Evolutionary conservation across 2,797 vertebrate genomes (phyloP).

Genomic region (Lagocephalus sceleratus): DNA sequence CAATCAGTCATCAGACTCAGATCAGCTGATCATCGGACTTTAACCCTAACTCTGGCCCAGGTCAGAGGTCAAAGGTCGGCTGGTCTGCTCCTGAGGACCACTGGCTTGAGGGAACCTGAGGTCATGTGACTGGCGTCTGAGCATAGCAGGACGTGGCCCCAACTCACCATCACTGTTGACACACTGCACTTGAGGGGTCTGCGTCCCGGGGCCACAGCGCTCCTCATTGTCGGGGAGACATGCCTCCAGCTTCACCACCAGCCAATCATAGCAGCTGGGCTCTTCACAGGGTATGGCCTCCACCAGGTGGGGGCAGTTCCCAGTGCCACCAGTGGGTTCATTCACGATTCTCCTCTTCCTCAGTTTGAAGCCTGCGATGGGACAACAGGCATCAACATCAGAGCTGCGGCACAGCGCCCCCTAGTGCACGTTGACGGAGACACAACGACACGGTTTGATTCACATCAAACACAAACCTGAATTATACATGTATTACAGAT

Average conservation of each 20-base stretch:
- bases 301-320: slow-evolving; percentile 89
- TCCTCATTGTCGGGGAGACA: slow-evolving; percentile 90
- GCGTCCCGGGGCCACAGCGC: slow-evolving; percentile 87
- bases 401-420: too few species aligned
- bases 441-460: too few species aligned
- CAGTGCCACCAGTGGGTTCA: slow-evolving; percentile 84
- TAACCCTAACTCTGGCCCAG: too few species aligned
- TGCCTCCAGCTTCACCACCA: slow-evolving; percentile 81
- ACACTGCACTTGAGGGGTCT: slow-evolving; percentile 88
- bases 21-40: too few species aligned
- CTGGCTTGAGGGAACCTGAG: too few species aligned
- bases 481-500: too few species aligned
- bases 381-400: background rate
- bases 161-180: slow-evolving; percentile 89
- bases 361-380: slow-evolving; percentile 87
- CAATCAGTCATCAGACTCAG: too few species aligned
- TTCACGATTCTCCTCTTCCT: slow-evolving; percentile 87
- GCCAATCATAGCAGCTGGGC: slow-evolving; percentile 93
- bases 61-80: too few species aligned
- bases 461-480: too few species aligned
- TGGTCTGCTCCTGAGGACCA: too few species aligned
- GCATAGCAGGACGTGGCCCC: background rate
- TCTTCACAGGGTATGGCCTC: slow-evolving; percentile 97
- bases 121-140: too few species aligned
- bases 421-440: too few species aligned